These are phyloP conservation scores for Iphiclides podalirius DNA, from an alignment of 2,888 invertebrate genomes.

Conservation along the genomic window DNA sequence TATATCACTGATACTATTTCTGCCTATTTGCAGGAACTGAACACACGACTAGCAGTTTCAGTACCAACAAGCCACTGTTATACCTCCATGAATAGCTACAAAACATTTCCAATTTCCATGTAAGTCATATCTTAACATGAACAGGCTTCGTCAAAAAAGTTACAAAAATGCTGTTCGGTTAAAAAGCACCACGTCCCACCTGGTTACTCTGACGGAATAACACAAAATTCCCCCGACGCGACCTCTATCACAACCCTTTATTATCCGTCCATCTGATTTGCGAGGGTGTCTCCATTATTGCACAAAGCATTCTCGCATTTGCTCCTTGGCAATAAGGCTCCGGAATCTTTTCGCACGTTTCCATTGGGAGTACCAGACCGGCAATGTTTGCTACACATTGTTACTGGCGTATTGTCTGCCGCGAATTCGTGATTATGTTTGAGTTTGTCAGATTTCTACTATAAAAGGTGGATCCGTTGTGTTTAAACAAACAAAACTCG, in stretches of 20 bases:
- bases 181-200: conserved; percentile 19
- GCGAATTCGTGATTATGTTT: conserved; percentile 53
- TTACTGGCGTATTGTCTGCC: conserved; percentile 37
- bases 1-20: too few relatives aligned
- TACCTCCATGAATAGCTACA: neutral
- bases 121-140: too few relatives aligned
- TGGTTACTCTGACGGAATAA: conserved; percentile 23
- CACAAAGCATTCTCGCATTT: neutral
- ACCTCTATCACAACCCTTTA: conserved; percentile 30
- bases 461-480: conserved; percentile 37
- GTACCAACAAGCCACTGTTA: too few relatives aligned
- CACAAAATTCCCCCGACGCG: conserved; percentile 28
- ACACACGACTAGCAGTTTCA: too few relatives aligned
- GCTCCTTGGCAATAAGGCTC: neutral
- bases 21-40: too few relatives aligned
- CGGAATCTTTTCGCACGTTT: neutral
- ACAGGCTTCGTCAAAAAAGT: neutral
- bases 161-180: neutral
- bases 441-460: conserved; percentile 58
- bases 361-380: conserved; percentile 23
- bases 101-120: neutral
- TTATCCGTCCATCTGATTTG: conserved; percentile 27
- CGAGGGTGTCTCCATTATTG: conserved; percentile 25
- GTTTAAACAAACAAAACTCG: conserved; percentile 34
- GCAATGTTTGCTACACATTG: conserved; percentile 50